Conservation (phyloP, 2,113 vertebrate species). For the Setophaga kirtlandii region DNA sequence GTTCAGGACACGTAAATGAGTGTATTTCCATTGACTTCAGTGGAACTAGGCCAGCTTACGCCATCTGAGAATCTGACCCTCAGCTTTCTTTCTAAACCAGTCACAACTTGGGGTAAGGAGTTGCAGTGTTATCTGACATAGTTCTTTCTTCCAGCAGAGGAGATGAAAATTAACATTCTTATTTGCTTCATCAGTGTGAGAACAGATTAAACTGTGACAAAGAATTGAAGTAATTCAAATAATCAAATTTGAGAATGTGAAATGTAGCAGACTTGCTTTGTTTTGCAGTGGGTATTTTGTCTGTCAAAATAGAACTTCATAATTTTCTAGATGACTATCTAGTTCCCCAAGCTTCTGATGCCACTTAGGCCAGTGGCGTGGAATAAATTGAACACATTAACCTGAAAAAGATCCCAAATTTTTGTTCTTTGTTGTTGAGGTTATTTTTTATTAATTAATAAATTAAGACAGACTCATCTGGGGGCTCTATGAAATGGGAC, state of each 20-base stretch:
- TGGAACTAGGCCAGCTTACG: neutral
- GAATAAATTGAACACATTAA: neutral
- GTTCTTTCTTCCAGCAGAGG: neutral
- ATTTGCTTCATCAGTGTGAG: neutral
- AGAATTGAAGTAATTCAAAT: neutral
- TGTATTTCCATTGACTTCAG: constrained; percentile 11
- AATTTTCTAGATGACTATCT: neutral
- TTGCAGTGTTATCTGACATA: neutral
- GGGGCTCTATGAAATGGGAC: neutral
- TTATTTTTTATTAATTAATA: neutral
- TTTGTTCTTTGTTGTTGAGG: neutral
- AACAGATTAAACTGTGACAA: neutral
- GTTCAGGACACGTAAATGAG: constrained; percentile 31
- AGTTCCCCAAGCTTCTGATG: neutral
- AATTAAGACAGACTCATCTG: neutral
- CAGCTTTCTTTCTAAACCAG: neutral
- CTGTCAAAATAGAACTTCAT: neutral
- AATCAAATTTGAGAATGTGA: neutral
- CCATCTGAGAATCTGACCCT: neutral
- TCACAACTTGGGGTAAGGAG: neutral
- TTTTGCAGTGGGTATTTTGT: neutral
- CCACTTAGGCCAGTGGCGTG: neutral
- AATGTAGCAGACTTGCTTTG: neutral
- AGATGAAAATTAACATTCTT: neutral
- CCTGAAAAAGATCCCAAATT: neutral